Base-by-base conservation (phyloP, 2,797 vertebrate genomes). In the Parotocinclus haroldoi region DNA sequence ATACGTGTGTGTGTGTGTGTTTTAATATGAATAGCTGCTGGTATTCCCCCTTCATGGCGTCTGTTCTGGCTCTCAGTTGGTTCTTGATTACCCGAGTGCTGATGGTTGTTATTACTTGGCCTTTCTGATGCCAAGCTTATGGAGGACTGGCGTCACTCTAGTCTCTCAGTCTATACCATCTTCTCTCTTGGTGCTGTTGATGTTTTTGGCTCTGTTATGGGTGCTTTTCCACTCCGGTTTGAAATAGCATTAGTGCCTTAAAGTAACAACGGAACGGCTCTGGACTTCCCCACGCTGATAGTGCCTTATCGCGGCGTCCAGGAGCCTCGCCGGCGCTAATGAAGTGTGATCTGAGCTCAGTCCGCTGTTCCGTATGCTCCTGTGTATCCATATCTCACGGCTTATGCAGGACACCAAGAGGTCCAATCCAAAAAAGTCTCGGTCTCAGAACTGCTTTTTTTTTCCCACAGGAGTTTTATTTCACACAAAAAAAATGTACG, bases 241-340 rank as follows among this genome's bases (percentile, higher is more conserved):
- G 50, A 55, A 52, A 52, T 75, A 69, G 62, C 60, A 70, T 55
- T 50, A 56, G 76, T 74, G 76, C 69, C 70, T 62, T 56, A 54
- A 61, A 76, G 71, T 6, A 50, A 66, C 36, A 74, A 73, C 79
- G 75, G 84, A 80, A 81, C 72, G 63, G 76, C 42, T 39, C 66
- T 81, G 79, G 69, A 80, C 78, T 80, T 82, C 80, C 78, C 83
- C 69, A 57, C 16, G 59, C 54, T 65, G 69, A 77, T 69, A 73
- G 70, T 74, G 48, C 37, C 45, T 77, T 74, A 76, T 72, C 79
- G 58, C 46, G 50, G 58, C 75, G 76, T 74, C 78, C 49, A 19
- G 75, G 72, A 63, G 59, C 63, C 79, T 69, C 27, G 66, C 76
- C 67, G 45, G 72, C 46, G 19, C 36, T 74, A 66, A 76, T 77